A percentile compares a stretch with the other conserved stretches of the same genome.
Evolutionary conservation across 2,113 vertebrate genomes (phyloP).

Genomic region (Phyllostomus discolor): DNA sequence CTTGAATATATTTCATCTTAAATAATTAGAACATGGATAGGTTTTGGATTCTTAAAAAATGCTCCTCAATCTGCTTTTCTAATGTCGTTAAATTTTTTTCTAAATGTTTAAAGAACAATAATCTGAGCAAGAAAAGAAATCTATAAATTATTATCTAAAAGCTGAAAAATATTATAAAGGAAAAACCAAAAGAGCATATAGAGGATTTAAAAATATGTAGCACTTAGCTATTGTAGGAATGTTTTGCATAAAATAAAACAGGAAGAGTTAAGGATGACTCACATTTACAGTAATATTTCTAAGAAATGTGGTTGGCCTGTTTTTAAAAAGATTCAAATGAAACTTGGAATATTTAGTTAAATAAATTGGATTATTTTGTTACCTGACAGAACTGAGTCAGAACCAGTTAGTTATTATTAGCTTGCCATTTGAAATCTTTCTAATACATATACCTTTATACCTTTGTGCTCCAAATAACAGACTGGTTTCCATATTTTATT

Average conservation of each 20-base stretch:
- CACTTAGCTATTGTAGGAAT: neutral
- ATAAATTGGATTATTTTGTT: neutral
- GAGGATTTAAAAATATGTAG: neutral
- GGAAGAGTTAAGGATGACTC: neutral
- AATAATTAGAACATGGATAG: neutral
- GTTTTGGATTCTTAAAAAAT: neutral
- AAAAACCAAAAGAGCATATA: neutral
- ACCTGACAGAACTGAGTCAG: neutral
- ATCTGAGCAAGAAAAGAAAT: neutral
- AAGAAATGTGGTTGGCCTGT: neutral
- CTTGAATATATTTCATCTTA: neutral
- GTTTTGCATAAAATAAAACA: neutral
- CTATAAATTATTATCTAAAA: neutral
- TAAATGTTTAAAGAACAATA: neutral
- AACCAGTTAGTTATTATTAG: neutral
- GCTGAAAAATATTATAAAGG: neutral
- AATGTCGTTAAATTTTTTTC: neutral
- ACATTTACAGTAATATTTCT: neutral
- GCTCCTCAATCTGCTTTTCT: neutral
- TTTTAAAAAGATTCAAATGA: neutral
- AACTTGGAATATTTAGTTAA: neutral
- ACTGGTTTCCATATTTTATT: neutral
- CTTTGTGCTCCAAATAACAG: neutral
- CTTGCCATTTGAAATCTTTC: conserved; percentile 19
- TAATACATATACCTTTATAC: neutral